A percentile compares a stretch with the other conserved stretches of the same genome.
These are phyloP conservation scores for Phaethornis superciliosus DNA, from an alignment of 2,113 vertebrate genomes.

Conservation along the genomic window DNA sequence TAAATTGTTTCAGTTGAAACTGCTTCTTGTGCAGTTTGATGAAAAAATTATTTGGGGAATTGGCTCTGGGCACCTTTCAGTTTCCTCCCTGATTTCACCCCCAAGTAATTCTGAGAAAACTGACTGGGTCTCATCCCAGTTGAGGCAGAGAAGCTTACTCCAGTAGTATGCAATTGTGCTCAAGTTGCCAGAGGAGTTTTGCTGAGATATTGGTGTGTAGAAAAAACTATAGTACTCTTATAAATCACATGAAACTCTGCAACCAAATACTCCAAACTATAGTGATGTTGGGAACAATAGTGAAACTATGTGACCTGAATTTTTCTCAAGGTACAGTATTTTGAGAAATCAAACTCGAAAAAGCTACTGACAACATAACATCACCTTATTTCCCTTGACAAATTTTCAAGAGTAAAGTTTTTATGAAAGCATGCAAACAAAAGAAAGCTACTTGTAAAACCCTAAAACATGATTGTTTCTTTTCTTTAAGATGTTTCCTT, in stretches of 20 bases:
- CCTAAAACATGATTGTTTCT: not conserved
- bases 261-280: not conserved
- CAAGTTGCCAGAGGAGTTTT: not conserved
- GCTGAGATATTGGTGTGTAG: not conserved
- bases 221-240: not conserved
- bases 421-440: not conserved
- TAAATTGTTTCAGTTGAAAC: conserved; percentile 16
- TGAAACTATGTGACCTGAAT: not conserved
- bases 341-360: not conserved
- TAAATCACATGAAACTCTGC: not conserved
- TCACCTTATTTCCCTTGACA: not conserved
- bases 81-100: not conserved
- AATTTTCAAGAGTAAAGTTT: not conserved
- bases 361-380: not conserved
- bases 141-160: not conserved
- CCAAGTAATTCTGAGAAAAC: not conserved
- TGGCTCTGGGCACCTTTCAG: not conserved
- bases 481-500: not conserved
- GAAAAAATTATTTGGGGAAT: conserved; percentile 15
- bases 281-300: not conserved
- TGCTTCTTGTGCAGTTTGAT: conserved; percentile 1
- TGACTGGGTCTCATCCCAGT: not conserved
- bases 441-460: not conserved
- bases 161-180: not conserved
- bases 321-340: not conserved